Conservation (phyloP, 2,888 invertebrate species). For the Tachystola acroxantha region DNA sequence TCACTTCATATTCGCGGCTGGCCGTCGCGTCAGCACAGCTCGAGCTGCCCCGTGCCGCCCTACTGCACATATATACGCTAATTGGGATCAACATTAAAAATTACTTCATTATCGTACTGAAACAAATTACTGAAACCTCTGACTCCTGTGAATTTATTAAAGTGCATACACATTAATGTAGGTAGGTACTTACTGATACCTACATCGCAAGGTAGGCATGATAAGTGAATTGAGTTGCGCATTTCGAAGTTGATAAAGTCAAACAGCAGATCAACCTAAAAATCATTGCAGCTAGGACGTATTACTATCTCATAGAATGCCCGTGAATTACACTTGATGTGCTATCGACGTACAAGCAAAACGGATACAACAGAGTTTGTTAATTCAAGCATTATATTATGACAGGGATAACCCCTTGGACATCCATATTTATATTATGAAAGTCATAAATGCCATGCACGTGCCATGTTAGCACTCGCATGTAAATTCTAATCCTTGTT, state of each 20-base stretch:
- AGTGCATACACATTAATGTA: background rate
- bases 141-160: slow-evolving; percentile 2
- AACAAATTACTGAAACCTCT: slow-evolving; percentile 10
- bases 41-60: slow-evolving; percentile 39
- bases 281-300: too few relatives aligned
- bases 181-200: too few relatives aligned
- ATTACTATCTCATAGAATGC: too few relatives aligned
- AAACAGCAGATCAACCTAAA: too few relatives aligned
- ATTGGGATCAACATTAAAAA: slow-evolving; percentile 42
- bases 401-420: background rate
- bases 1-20: slow-evolving; percentile 71
- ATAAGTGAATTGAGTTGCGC: too few relatives aligned
- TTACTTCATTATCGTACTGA: slow-evolving; percentile 16
- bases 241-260: too few relatives aligned
- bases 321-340: too few relatives aligned
- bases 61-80: slow-evolving; percentile 43
- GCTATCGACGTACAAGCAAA: too few relatives aligned
- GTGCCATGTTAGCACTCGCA: slow-evolving; percentile 67
- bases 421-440: slow-evolving; percentile 54
- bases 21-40: slow-evolving; percentile 43
- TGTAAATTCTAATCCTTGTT: slow-evolving; percentile 76
- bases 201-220: too few relatives aligned
- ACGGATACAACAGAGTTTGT: background rate
- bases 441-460: slow-evolving; percentile 70
- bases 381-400: background rate